phyloP scores from a whole-genome alignment of 2,797 vertebrate genomes.

The Parotocinclus haroldoi region DNA sequence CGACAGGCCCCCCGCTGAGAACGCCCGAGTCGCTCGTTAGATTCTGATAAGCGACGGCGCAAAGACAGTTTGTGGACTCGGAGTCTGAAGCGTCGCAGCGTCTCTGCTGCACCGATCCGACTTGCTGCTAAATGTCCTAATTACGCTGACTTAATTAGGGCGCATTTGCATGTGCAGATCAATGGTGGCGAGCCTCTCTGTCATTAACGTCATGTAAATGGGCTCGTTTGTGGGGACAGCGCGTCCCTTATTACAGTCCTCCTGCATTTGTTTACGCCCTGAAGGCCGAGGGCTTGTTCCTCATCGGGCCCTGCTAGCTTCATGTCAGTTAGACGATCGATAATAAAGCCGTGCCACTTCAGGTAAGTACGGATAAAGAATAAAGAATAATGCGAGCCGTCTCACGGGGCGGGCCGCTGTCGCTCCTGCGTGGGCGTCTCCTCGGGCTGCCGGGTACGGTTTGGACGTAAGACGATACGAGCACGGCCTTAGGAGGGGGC shows the following conservation, averaged over 20 bases:
- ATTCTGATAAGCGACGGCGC: background rate
- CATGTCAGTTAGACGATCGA: conserved; percentile 42
- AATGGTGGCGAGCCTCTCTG: conserved; percentile 26
- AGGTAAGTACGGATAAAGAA: conserved; percentile 10
- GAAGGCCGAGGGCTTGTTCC: conserved; percentile 22
- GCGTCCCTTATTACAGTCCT: conserved; percentile 53
- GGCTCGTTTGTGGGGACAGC: conserved; percentile 24
- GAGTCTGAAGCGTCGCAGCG: background rate
- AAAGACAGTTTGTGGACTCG: background rate
- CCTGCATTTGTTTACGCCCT: conserved; percentile 37
- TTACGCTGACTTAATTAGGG: conserved; percentile 32
- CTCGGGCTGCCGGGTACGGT: no score
- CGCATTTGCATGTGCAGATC: conserved; percentile 29
- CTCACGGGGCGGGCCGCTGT: background rate
- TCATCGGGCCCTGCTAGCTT: conserved; percentile 24
- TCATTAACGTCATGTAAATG: conserved; percentile 43
- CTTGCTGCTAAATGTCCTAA: conserved; percentile 28
- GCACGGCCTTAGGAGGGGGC: no score
- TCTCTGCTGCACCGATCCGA: conserved; percentile 6
- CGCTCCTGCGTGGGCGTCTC: no score
- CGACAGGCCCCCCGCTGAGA: no score
- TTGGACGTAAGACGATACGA: no score
- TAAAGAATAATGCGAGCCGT: background rate
- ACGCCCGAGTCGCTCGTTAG: no score
- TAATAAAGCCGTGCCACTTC: conserved; percentile 20